A percentile compares a stretch with the other conserved stretches of the same genome.
Conservation (phyloP, 2,113 vertebrate genomes). For the Xiphophorus couchianus region DNA sequence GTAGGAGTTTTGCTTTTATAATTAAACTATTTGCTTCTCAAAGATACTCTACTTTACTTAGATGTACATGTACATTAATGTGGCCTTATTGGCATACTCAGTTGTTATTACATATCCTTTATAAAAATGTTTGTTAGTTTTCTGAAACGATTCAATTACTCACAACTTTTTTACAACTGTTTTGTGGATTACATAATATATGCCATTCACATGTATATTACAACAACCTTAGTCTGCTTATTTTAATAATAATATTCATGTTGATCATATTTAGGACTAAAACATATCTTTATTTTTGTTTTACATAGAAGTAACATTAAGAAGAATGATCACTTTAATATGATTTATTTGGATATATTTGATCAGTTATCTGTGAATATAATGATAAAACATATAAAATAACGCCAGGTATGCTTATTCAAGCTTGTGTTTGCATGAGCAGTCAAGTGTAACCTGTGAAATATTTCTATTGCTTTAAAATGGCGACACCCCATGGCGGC, state of each 20-base stretch:
- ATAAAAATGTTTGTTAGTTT: too few species aligned
- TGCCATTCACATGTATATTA: too few species aligned
- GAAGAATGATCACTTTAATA: neutral
- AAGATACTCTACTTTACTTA: too few species aligned
- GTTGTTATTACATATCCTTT: too few species aligned
- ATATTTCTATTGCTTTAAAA: constrained; percentile 17
- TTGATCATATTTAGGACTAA: neutral
- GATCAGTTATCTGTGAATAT: neutral
- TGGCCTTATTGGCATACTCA: too few species aligned
- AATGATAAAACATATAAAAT: neutral
- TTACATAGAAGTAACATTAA: too few species aligned
- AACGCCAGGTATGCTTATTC: too few species aligned
- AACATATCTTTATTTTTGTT: neutral
- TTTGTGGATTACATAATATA: too few species aligned
- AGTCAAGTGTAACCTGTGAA: neutral
- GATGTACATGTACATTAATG: too few species aligned
- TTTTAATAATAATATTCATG: neutral
- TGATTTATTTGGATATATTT: neutral
- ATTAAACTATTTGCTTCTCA: too few species aligned
- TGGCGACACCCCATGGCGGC: constrained; percentile 63
- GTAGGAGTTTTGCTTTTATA: too few species aligned
- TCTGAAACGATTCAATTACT: neutral
- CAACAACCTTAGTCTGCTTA: neutral
- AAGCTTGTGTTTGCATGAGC: too few species aligned
- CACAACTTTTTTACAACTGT: neutral